A percentile compares a stretch with the other conserved stretches of the same genome.
Conservation (phyloP, 2,797 vertebrate genomes). For the Discoglossus pictus region DNA sequence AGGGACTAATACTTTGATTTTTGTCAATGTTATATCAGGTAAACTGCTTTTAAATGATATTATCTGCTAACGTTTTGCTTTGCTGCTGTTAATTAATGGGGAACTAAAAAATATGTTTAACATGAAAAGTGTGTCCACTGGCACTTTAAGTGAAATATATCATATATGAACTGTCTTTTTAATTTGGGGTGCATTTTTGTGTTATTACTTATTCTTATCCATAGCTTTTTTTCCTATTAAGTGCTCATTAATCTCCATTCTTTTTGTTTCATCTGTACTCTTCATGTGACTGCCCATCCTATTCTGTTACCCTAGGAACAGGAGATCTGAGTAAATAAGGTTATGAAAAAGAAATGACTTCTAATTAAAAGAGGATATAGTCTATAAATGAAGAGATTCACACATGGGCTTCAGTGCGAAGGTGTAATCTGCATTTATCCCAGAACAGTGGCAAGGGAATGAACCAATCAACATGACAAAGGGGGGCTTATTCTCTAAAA, state of each 20-base stretch:
- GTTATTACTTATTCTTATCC: conserved; percentile 36
- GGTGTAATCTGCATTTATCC: conserved; percentile 44
- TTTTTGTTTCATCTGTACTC: conserved; percentile 67
- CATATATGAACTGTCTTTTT: conserved; percentile 53
- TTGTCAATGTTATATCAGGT: too few species aligned
- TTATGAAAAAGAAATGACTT: conserved; percentile 83
- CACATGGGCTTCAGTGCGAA: conserved; percentile 27
- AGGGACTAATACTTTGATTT: too few species aligned
- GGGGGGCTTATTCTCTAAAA: conserved; percentile 20
- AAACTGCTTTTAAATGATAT: too few species aligned
- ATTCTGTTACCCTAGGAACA: conserved; percentile 90
- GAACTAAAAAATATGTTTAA: too few species aligned
- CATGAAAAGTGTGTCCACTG: too few species aligned
- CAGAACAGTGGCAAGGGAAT: conserved; percentile 38
- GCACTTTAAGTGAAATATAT: too few species aligned
- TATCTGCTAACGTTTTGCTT: too few species aligned
- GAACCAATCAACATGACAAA: conserved; percentile 44
- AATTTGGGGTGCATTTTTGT: conserved; percentile 29
- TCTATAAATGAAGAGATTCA: conserved; percentile 64
- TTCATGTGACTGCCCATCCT: conserved; percentile 72
- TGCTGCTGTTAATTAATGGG: too few species aligned
- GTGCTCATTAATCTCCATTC: conserved; percentile 86
- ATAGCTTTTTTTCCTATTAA: conserved; percentile 58
- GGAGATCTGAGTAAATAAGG: conserved; percentile 83
- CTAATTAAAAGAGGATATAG: conserved; percentile 82